A percentile compares a stretch with the other conserved stretches of the same genome.
These are phyloP conservation scores for Mandrillus leucophaeus DNA, from an alignment of 2,113 vertebrate species.

Conservation along the genomic window DNA sequence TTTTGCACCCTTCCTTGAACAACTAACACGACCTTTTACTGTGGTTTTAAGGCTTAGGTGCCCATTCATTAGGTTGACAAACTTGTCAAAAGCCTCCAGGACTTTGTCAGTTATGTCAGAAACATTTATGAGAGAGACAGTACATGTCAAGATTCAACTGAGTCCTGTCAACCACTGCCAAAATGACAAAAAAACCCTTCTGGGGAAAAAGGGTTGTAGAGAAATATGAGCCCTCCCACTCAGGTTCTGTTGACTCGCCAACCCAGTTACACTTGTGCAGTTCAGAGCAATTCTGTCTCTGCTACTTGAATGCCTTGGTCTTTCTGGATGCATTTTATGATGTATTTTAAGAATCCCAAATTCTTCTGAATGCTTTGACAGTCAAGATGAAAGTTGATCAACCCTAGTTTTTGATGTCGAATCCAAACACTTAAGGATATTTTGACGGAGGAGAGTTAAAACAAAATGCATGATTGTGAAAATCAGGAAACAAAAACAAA, in stretches of 20 bases:
- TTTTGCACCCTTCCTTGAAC: slow-evolving; percentile 66
- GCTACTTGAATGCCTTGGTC: background rate
- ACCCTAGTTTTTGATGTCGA: background rate
- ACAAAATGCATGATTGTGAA: slow-evolving; percentile 53
- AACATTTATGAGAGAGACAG: slow-evolving; percentile 80
- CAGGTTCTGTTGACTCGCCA: slow-evolving; percentile 46
- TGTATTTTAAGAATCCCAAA: slow-evolving; percentile 6
- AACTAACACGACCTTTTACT: slow-evolving; percentile 74
- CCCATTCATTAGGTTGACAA: slow-evolving; percentile 84
- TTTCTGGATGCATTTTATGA: background rate
- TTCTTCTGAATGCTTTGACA: slow-evolving; percentile 24
- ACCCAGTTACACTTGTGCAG: background rate
- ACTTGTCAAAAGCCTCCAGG: slow-evolving; percentile 84
- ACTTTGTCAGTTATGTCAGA: slow-evolving; percentile 82
- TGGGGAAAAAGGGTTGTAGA: slow-evolving; percentile 68
- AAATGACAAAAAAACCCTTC: slow-evolving; percentile 80
- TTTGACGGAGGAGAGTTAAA: slow-evolving; percentile 37
- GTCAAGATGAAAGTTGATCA: background rate
- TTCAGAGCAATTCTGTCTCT: background rate
- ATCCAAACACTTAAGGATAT: slow-evolving; percentile 57
- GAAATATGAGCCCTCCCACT: slow-evolving; percentile 22
- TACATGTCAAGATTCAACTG: slow-evolving; percentile 76
- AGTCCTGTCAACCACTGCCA: slow-evolving; percentile 78
- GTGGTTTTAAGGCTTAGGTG: slow-evolving; percentile 78
- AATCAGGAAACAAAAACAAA: slow-evolving; percentile 38